phyloP scores from a whole-genome alignment of 2,888 invertebrate species.

The Tetanocera ferruginea region DNA sequence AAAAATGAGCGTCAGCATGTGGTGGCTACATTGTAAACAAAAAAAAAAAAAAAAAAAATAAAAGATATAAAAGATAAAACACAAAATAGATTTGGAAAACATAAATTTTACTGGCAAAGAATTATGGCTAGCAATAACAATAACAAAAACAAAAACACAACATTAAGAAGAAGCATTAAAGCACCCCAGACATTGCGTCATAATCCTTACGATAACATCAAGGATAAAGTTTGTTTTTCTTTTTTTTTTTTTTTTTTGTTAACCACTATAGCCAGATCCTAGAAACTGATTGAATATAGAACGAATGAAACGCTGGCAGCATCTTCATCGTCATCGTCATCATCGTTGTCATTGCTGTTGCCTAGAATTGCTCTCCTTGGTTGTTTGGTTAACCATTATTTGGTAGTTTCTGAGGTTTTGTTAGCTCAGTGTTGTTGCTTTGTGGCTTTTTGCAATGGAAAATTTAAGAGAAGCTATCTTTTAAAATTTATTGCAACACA shows the following conservation, averaged over 20 bases:
- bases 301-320: background rate
- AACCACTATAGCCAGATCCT: background rate
- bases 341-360: too few species aligned
- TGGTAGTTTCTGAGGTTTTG: slow-evolving; percentile 15
- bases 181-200: slow-evolving; percentile 22
- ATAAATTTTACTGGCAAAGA: background rate
- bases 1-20: slow-evolving; percentile 63
- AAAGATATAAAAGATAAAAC: background rate
- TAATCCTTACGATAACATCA: slow-evolving; percentile 26
- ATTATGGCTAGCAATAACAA: background rate
- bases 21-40: slow-evolving; percentile 39
- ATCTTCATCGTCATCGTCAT: background rate
- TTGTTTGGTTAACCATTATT: slow-evolving; percentile 16
- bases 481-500: too few species aligned
- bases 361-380: background rate
- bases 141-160: slow-evolving; percentile 16
- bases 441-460: background rate
- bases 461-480: too few species aligned
- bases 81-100: background rate
- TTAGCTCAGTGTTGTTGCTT: background rate
- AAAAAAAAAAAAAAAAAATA: background rate
- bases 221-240: too few species aligned
- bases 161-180: background rate
- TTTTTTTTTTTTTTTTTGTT: slow-evolving; percentile 21
- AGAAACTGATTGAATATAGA: slow-evolving; percentile 20